Percentiles rank a stretch among this genome's conserved stretches.
phyloP scores from a whole-genome alignment of 2,888 invertebrate genomes.

The Strigamia maritima region DNA sequence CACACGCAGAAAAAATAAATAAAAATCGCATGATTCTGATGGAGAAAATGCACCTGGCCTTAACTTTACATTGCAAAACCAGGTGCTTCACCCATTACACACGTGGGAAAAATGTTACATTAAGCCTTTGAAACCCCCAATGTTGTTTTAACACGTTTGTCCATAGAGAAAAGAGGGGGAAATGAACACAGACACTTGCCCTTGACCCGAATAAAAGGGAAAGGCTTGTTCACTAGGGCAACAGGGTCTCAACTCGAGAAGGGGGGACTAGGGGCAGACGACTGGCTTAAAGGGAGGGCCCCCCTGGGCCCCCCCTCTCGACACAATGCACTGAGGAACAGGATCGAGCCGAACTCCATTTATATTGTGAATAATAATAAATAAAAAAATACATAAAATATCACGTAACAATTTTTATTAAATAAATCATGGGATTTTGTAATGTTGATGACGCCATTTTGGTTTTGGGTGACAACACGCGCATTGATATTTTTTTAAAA shows the following conservation, averaged over 20 bases:
- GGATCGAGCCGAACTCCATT: background rate
- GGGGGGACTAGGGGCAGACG: conserved; percentile 11
- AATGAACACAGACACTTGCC: conserved; percentile 26
- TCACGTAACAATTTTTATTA: background rate
- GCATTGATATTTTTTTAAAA: background rate
- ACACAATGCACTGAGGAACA: background rate
- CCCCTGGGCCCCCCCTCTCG: background rate
- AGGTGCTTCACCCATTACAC: background rate
- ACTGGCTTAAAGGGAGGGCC: background rate
- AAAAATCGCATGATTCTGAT: background rate
- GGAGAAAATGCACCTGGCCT: conserved; percentile 5
- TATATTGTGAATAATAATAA: background rate
- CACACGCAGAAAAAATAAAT: background rate
- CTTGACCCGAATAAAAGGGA: conserved; percentile 26
- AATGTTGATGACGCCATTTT: background rate
- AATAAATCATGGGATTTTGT: background rate
- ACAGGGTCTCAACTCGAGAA: background rate
- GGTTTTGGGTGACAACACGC: background rate
- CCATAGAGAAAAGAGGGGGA: background rate
- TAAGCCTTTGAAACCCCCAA: conserved; percentile 25
- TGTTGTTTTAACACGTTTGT: background rate
- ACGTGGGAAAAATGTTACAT: conserved; percentile 15
- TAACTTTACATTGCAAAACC: conserved; percentile 6
- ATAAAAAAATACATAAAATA: background rate
- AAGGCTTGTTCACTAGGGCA: conserved; percentile 31